Conservation (phyloP, 2,113 vertebrate species). For the Mormyrus lacerda region DNA sequence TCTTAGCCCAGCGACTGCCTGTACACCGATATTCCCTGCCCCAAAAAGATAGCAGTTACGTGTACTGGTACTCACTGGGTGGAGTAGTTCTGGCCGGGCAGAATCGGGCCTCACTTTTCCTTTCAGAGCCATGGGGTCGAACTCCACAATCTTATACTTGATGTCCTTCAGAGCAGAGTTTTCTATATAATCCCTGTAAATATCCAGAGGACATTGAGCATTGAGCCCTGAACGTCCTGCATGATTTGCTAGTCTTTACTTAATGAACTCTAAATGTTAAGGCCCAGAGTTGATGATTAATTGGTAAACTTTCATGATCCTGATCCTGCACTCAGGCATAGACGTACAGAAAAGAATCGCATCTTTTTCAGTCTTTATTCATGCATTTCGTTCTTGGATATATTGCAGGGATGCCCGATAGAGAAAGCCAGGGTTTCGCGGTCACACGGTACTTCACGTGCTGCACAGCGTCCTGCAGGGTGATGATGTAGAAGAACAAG, state of each 20-base stretch:
- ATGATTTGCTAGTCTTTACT: neutral
- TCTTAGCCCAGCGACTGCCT: neutral
- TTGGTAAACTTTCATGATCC: neutral
- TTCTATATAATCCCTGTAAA: slow-evolving; percentile 81
- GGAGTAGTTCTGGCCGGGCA: slow-evolving; percentile 82
- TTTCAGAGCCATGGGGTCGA: slow-evolving; percentile 82
- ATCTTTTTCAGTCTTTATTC: neutral
- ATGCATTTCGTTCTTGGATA: neutral
- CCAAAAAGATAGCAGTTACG: neutral
- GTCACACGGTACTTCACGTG: slow-evolving; percentile 61
- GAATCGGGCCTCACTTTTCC: slow-evolving; percentile 88
- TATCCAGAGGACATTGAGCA: neutral
- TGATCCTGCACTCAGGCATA: neutral
- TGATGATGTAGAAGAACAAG: slow-evolving; percentile 85
- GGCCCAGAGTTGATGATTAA: neutral
- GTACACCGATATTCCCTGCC: neutral
- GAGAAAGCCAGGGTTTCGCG: neutral
- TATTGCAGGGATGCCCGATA: neutral
- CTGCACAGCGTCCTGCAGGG: slow-evolving; percentile 70
- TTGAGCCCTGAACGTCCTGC: neutral
- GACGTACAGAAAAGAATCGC: neutral
- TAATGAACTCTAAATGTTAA: neutral
- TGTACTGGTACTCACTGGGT: slow-evolving; percentile 73
- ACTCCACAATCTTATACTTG: slow-evolving; percentile 82
- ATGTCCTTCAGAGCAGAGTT: slow-evolving; percentile 79